Evolutionary conservation across 1,140 invertebrate species (phyloP), one percentile per base, ranked within the genome.

Genomic region (Hyposmocoma kahamanoa): DNA sequence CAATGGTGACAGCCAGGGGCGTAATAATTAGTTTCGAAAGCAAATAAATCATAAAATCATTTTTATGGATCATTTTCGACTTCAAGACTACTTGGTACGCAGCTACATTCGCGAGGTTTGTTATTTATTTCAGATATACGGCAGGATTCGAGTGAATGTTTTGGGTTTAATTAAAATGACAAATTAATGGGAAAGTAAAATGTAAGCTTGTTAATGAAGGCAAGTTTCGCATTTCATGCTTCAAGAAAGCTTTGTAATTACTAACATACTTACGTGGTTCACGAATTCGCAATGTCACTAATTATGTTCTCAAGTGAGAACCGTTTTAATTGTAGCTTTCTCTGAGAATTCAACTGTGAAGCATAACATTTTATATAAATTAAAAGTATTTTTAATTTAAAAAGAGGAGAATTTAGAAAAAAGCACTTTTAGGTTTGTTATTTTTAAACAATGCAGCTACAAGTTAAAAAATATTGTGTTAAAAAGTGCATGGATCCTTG

Each of bases 251-350:
- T 62, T 71, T 71, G 65, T 78, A 75, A 77, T 75, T 76, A 66
- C 55, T 55, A 47, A 68, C 56, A 55, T 44, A 60, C 59, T 56
- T 54, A 50, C 20, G 60, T 51, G 38, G 42, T 62, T 68, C 50
- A 60, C 55, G 46, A 67, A 70, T 78, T 75, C 66, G 68, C 69
- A 52, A 56, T 68, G 72, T 78, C 72, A 72, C 64, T 67, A 71
- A 62, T 60, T 64, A 59, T 52, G 43, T 49, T 52, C 55, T 65
- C 59, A 63, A 62, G 65, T 56, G 50, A 56, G 54, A 68, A 53
- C 42, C 39, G 53, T 79, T 73, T 69, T 76, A 79, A 73, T 77
- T 75, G 70, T 54, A 57, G 59, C 69, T 74, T 75, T 79, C 75
- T 69, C 68, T 53, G 11, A 6, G 24, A 26, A 26, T 6, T 26